Base-by-base conservation (phyloP, 2,797 vertebrate species). In the Danio tinwini region DNA sequence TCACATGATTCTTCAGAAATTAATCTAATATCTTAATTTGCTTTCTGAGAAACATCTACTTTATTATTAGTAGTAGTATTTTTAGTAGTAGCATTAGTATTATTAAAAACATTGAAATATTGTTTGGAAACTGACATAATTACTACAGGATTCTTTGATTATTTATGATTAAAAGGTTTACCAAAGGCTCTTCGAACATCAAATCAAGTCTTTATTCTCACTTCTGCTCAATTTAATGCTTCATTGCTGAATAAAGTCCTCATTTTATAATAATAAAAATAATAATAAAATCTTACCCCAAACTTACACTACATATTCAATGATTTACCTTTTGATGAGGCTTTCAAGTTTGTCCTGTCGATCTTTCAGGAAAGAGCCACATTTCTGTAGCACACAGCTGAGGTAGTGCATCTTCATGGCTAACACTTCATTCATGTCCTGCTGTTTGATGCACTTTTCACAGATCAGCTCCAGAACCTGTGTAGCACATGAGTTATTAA, bases 321-420 rank as follows among this genome's bases (percentile, higher is more conserved):
- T 50, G 37, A 12, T 37, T 4, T 62, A 98, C 98, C 96, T 97
- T 91, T 95, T 98, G 81, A 97, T 91, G 56, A 99, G 94, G 2
- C 94, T 91, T 0, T 98, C 97, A 81, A 99, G 87, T 73, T 96
- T 95, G 89, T 96, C 95, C 21, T 97, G 95, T 1, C 93, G 91
- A 56, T 97, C 96, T 77, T 95, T 96, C 63, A 98, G 92, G 92
- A 96, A 97, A 1, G 87, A 90, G 59, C 92, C 88, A 11, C 98
- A 98, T 85, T 97, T 99, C 83, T 96, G 95, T 85, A 99, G 93
- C 89, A 99, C 90, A 37, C 96, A 98, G 88, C 98, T 96, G 89
- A 99, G 93, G 87, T 96, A 99, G 87, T 99, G 98, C 97, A 98
- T 99, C 93, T 99, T 99, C 94, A 99, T 94, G 84, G 98, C 97